Base-by-base conservation (phyloP, 2,797 vertebrate genomes). In the Arctocebus calabarensis region DNA sequence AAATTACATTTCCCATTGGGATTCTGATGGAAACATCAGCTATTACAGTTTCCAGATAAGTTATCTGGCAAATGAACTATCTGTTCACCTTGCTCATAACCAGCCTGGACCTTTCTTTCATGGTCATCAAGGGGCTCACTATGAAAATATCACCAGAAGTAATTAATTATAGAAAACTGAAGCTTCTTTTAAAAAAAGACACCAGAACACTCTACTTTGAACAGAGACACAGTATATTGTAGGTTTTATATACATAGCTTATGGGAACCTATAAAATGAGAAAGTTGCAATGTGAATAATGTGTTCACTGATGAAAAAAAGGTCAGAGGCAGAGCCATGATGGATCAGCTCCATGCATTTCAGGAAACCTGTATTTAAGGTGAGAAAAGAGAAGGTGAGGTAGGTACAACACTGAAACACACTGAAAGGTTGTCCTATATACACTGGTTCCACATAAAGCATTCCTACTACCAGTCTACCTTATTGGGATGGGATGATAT, bases 151-250 rank as follows among this genome's bases (percentile, higher is more conserved):
- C 86, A 87, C 55, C 71, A 89, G 48, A 90, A 94, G 40, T 90
- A 95, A 94, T 96, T 95, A 94, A 96, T 97, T 81, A 75, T 16
- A 75, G 89, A 84, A 95, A 94, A 95, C n/a, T 88, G 86, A 94
- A 71, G 88, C 86, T 91, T 93, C 68, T 73, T 57, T 86, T 59
- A 55, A 83, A 59, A 71, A 13, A 70, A 74, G 86, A 90, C 59
- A 19, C 11, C 37, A 88, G 86, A 94, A 92, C 84, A 77, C 12
- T 79, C 61, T 86, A 83, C 48, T 94, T 91, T 87, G 61, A 94
- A 84, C 81, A 29, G 52, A 94, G 83, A 90, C 22, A 74, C 62
- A n/a, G n/a, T 92, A 88, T 90, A 89, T 59, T 73, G 40, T 93
- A 88, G 40, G 34, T 94, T 94, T 96, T 88, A 95, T 91, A 73